phyloP scores from a whole-genome alignment of 2,797 vertebrate genomes.

The Microhierax caerulescens region DNA sequence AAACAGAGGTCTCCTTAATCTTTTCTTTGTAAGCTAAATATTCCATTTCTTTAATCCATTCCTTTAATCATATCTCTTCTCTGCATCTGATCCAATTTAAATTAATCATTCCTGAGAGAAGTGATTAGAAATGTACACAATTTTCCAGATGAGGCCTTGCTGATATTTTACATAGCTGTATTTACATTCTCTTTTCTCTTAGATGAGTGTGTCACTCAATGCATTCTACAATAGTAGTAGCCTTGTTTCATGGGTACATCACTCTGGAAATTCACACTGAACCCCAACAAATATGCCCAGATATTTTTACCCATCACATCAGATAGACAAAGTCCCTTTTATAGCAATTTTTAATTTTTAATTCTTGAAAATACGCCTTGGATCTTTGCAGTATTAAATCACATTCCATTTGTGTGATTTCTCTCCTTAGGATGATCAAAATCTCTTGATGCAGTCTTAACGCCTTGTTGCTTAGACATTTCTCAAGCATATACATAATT shows the following conservation, averaged over 20 bases:
- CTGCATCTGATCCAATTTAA: not conserved
- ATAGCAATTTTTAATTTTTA: not conserved
- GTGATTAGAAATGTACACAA: not conserved
- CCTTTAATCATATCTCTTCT: not conserved
- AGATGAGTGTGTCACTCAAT: not conserved
- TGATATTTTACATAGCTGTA: not conserved
- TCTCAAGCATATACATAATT: not conserved
- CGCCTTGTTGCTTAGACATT: not conserved
- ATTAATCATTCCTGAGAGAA: not conserved
- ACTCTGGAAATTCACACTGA: not conserved
- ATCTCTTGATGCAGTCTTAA: not conserved
- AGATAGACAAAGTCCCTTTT: not conserved
- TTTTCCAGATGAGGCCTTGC: not conserved
- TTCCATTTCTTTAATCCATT: not conserved
- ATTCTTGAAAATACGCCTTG: not conserved
- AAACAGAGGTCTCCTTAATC: constrained; percentile 10
- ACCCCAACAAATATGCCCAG: not conserved
- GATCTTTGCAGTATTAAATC: not conserved
- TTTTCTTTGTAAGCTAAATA: constrained; percentile 6
- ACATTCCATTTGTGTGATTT: not conserved
- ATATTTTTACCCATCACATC: not conserved
- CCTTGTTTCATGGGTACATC: not conserved
- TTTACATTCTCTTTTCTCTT: not conserved
- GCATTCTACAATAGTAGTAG: not conserved
- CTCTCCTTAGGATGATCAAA: not conserved